phyloP scores from a whole-genome alignment of 2,888 invertebrate species.

The Frankliniella fusca region DNA sequence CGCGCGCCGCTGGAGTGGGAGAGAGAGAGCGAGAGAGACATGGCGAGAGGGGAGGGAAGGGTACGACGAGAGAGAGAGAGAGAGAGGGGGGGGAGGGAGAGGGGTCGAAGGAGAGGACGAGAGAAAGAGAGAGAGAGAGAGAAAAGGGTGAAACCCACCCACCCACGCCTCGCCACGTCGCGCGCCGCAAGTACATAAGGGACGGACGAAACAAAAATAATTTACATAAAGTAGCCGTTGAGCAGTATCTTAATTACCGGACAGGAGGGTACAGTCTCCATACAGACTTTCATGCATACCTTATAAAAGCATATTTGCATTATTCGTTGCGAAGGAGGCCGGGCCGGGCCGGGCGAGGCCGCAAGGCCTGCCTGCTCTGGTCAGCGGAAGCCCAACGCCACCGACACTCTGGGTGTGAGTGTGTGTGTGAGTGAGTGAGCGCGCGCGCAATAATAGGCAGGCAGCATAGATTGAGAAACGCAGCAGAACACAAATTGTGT shows the following conservation, averaged over 20 bases:
- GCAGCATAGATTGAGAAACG: neutral
- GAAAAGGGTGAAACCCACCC: constrained; percentile 18
- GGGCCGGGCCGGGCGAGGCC: neutral
- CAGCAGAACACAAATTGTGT: constrained; percentile 22
- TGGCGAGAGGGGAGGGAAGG: neutral
- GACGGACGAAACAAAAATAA: constrained; percentile 26
- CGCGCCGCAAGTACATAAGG: neutral
- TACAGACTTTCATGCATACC: constrained; percentile 22
- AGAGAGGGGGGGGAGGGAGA: neutral
- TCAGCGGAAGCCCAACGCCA: neutral
- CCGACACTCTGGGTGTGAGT: no score
- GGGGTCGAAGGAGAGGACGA: neutral
- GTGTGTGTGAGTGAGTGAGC: neutral
- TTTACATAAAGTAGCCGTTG: constrained; percentile 26
- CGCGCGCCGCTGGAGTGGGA: neutral
- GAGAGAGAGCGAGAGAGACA: neutral
- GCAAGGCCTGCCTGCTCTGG: neutral
- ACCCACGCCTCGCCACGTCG: neutral
- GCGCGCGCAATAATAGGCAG: neutral
- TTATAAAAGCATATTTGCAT: constrained; percentile 27
- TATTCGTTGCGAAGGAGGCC: constrained; percentile 15
- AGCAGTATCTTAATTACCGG: constrained; percentile 24
- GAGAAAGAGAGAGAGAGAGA: neutral
- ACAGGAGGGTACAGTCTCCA: neutral
- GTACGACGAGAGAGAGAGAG: neutral